Base-by-base conservation (phyloP, 2,888 invertebrate genomes). In the Hypomecis atomaria region DNA sequence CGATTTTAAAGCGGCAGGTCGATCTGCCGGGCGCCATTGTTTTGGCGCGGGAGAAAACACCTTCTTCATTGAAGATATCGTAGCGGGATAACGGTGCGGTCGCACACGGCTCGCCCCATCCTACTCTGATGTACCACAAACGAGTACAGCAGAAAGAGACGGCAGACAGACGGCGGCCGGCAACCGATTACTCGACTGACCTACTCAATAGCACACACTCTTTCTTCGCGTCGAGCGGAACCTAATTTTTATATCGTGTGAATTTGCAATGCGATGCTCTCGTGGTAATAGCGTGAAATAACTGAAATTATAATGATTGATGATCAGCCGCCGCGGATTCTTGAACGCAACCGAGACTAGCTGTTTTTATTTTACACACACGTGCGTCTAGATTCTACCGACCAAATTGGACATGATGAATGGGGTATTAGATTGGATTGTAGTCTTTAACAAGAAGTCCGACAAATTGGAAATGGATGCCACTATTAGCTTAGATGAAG, bases 41-140 rank as follows among this genome's bases (percentile, higher is more conserved):
- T 90, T 88, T 91, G 89, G 88, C 85, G 87, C 90, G 89, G 83
- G 92, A 90, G 92, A 93, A 92, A 93, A 91, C 88, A 85, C 89
- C 88, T 89, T 91, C 89, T 92, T 88, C 93, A 93, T 93, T 93
- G 91, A 92, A 92, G 89, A 89, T 91, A 92, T 91, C 87, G 89
- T 78, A 81, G 88, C 81, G 86, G 89, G 87, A 90, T 93, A 93
- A 93, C 93, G 93, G 93, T 92, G 82, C 83, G 81, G 78, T 64
- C 86, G 89, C 88, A 88, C 87, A 88, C 87, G 87, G 83, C 60
- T 42, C 57, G 44, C 7, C 47, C 76, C 65, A 48, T 82, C 87
- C 66, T 76, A 59, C 66, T 86, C 85, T 5, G 52, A 58, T 82
- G 4, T 44, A 42, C 48, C 6, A 0, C 11, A 38, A 38, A 13